phyloP scores from a whole-genome alignment of 2,797 vertebrate genomes.

The Epinephelus awoara region DNA sequence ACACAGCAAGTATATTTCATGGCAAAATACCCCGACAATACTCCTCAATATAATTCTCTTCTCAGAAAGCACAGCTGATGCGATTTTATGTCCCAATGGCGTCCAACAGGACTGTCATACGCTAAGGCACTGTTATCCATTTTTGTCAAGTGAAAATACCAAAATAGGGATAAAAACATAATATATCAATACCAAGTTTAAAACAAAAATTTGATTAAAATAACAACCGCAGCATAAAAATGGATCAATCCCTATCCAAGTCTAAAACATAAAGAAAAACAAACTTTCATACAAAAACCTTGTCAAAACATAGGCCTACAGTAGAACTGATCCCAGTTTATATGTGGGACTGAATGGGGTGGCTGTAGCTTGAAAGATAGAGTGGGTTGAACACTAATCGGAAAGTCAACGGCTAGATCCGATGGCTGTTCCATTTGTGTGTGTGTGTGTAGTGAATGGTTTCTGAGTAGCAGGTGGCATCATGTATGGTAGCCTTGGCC shows the following conservation, averaged over 20 bases:
- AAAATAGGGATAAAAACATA: conserved; percentile 1
- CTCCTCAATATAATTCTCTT: not conserved
- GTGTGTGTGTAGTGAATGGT: no score
- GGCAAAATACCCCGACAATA: not conserved
- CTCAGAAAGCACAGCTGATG: conserved; percentile 10
- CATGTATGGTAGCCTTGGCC: no score
- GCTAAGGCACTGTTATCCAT: not conserved
- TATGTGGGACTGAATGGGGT: not conserved
- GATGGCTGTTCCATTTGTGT: no score
- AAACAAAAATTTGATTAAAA: no score
- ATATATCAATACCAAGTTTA: not conserved
- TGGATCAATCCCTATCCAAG: no score
- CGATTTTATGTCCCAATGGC: not conserved
- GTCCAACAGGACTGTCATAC: not conserved
- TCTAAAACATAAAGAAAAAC: not conserved
- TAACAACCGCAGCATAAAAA: no score
- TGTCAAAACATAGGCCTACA: not conserved
- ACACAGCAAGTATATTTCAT: not conserved
- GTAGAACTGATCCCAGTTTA: not conserved
- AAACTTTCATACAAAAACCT: not conserved
- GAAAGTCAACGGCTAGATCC: no score
- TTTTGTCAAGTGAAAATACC: not conserved
- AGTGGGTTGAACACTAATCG: no score
- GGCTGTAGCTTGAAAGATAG: no score
- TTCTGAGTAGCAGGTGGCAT: no score